Evolutionary conservation across 2,797 vertebrate genomes (phyloP).

Genomic region (Esox lucius): DNA sequence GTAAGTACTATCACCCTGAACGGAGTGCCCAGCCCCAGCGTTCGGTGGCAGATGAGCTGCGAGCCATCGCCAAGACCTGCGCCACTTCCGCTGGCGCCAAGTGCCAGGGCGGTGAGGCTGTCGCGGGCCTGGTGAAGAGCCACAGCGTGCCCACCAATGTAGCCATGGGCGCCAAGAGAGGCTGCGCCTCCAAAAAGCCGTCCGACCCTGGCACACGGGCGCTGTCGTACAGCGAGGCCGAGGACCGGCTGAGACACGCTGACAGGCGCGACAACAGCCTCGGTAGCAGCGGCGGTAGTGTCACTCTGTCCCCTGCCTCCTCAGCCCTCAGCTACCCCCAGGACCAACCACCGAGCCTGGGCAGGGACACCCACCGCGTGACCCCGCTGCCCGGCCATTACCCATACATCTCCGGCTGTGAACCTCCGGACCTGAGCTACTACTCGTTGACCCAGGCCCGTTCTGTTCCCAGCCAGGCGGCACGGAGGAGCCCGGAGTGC

Average conservation of each 20-base stretch:
- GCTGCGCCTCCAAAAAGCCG: conserved; percentile 83
- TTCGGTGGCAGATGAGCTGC: conserved; percentile 93
- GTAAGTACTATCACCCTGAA: conserved; percentile 97
- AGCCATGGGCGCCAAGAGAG: conserved; percentile 75
- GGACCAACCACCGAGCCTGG: conserved; percentile 74
- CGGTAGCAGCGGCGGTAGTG: conserved; percentile 34
- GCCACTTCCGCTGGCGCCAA: conserved; percentile 78
- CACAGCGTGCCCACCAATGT: conserved; percentile 90
- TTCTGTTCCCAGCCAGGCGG: conserved; percentile 81
- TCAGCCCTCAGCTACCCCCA: conserved; percentile 74
- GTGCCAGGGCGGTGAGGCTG: conserved; percentile 79
- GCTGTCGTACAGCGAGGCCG: conserved; percentile 89
- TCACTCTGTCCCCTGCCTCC: conserved; percentile 65
- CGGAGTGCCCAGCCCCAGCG: conserved; percentile 93
- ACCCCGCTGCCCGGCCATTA: conserved; percentile 78
- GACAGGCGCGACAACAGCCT: conserved; percentile 75
- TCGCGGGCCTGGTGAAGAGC: conserved; percentile 91
- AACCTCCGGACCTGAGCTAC: conserved; percentile 90
- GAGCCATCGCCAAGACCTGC: conserved; percentile 92
- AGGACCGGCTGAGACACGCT: conserved; percentile 89
- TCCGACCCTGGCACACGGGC: conserved; percentile 91
- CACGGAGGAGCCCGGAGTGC: conserved; percentile 82
- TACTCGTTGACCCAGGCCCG: conserved; percentile 89
- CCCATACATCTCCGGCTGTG: conserved; percentile 78
- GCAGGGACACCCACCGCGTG: conserved; percentile 73